A percentile compares a stretch with the other conserved stretches of the same genome.
Evolutionary conservation across 2,797 vertebrate species (phyloP).

Genomic region (Rhabdophis nuchalis): DNA sequence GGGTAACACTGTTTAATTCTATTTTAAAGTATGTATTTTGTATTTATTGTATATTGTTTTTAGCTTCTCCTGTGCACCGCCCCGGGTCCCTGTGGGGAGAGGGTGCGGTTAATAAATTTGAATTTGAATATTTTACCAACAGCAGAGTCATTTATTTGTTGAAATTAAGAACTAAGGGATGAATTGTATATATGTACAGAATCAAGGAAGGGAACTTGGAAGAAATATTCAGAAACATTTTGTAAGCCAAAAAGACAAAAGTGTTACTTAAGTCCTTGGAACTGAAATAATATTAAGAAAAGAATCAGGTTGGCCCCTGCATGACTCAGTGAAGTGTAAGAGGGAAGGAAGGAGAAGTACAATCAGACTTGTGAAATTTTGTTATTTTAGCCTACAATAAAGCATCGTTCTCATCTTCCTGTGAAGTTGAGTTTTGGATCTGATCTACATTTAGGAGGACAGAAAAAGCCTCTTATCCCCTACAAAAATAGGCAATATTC

Average conservation of each 20-base stretch:
- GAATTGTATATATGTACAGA: background rate
- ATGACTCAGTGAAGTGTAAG: background rate
- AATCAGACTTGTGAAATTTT: background rate
- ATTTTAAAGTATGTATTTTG: too few relatives aligned
- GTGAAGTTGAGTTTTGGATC: background rate
- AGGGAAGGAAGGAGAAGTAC: background rate
- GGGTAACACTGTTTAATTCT: too few relatives aligned
- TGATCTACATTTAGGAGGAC: background rate
- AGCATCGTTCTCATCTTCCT: background rate
- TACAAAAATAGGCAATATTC: background rate
- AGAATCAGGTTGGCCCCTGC: background rate
- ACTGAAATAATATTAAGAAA: background rate
- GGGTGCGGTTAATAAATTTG: too few relatives aligned
- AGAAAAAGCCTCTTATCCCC: background rate
- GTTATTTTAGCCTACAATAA: background rate
- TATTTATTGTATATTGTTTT: too few relatives aligned
- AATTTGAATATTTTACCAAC: background rate
- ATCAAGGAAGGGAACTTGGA: background rate
- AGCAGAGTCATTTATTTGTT: background rate
- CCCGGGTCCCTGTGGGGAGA: too few relatives aligned
- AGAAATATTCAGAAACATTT: background rate
- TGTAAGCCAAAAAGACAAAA: background rate
- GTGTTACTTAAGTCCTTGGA: background rate
- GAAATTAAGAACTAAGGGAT: background rate
- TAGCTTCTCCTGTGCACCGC: too few relatives aligned